These are phyloP conservation scores for Spisula solida DNA, from an alignment of 2,888 invertebrate species.

Conservation along the genomic window DNA sequence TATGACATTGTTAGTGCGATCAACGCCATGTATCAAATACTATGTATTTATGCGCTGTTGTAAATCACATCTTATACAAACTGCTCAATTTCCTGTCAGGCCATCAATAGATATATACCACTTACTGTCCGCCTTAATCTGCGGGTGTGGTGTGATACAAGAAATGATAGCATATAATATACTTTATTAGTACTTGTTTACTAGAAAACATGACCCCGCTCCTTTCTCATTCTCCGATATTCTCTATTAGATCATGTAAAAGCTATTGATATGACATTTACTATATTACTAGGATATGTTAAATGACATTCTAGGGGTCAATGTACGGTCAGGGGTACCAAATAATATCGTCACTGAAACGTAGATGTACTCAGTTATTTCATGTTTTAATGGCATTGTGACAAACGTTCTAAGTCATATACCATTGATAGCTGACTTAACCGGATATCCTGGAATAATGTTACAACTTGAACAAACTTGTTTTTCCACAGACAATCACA, in stretches of 20 bases:
- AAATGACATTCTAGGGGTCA: neutral
- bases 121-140: constrained; percentile 28
- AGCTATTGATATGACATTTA: neutral
- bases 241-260: neutral
- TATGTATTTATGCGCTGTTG: neutral
- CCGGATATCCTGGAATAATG: no score
- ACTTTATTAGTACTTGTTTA: neutral
- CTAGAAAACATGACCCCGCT: neutral
- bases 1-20: neutral
- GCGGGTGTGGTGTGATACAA: neutral
- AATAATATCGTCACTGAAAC: neutral
- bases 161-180: neutral
- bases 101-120: constrained; percentile 10
- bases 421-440: no score
- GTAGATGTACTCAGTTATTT: neutral
- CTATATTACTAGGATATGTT: neutral
- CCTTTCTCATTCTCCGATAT: neutral
- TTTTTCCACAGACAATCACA: no score
- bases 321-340: neutral
- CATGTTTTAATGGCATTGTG: neutral
- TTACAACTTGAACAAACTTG: no score
- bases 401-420: no score
- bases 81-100: constrained; percentile 10
- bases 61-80: neutral
- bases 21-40: neutral